phyloP scores from a whole-genome alignment of 30 jellyfish, hydroid and myxozoan species.

The Aurelia aurita region DNA sequence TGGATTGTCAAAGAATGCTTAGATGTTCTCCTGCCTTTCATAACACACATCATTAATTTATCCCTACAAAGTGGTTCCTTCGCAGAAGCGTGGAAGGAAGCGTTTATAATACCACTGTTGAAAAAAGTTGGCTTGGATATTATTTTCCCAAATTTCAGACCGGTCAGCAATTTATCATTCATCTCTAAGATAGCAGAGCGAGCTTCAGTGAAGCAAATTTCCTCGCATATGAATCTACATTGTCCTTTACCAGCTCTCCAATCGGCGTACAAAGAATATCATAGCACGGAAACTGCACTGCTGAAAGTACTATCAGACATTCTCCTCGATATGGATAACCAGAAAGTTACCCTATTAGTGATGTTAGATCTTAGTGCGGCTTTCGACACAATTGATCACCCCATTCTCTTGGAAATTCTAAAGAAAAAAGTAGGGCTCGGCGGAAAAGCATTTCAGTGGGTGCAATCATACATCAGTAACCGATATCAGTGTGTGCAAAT shows the following conservation, averaged over 20 bases:
- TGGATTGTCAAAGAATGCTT: constrained; percentile 49
- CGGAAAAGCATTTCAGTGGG: too few species aligned
- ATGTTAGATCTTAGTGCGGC: too few species aligned
- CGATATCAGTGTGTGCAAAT: too few species aligned
- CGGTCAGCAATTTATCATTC: constrained; percentile 47
- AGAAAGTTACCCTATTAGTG: too few species aligned
- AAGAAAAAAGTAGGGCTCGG: too few species aligned
- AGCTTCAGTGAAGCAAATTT: constrained; percentile 26
- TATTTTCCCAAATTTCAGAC: constrained; percentile 33
- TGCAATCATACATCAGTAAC: too few species aligned
- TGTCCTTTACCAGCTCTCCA: constrained; percentile 47
- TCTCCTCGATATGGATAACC: too few species aligned
- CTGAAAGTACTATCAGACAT: too few species aligned
- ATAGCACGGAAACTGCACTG: constrained; percentile 30
- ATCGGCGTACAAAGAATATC: constrained; percentile 39
- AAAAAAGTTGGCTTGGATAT: constrained; percentile 50
- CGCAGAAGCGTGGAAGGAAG: constrained; percentile 41
- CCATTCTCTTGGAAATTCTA: too few species aligned
- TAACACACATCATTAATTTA: constrained; percentile 28
- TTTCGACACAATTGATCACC: too few species aligned
- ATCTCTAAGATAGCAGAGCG: constrained; percentile 46
- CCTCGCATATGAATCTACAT: constrained; percentile 30
- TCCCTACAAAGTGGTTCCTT: constrained; percentile 43
- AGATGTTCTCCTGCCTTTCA: constrained; percentile 45
- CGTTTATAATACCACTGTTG: constrained; percentile 32